Percentiles rank a stretch among this genome's conserved stretches.
Evolutionary conservation across 2,797 vertebrate genomes (phyloP).

Genomic region (Myripristis murdjan): DNA sequence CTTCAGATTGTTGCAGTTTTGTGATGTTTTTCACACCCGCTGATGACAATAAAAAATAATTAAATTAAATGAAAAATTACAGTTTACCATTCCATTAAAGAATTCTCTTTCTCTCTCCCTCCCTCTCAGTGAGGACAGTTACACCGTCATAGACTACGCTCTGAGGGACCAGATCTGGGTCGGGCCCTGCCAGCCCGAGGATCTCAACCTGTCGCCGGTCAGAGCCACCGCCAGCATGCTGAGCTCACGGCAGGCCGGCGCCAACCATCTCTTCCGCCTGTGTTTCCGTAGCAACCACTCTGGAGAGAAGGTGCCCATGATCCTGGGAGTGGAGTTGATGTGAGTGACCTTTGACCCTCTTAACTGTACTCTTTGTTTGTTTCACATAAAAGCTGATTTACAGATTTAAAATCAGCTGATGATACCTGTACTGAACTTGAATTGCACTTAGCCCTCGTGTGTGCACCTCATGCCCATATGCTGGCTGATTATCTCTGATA

Average conservation of each 20-base stretch:
- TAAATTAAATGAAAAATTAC: too few relatives aligned
- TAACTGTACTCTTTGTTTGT: conserved; percentile 4
- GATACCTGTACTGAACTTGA: too few relatives aligned
- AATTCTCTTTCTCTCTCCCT: conserved; percentile 1
- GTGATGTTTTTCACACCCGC: too few relatives aligned
- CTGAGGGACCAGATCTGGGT: conserved; percentile 93
- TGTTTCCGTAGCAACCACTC: conserved; percentile 91
- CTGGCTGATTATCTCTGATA: too few relatives aligned
- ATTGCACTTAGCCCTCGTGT: too few relatives aligned
- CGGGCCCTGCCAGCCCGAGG: conserved; percentile 85
- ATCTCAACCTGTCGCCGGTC: conserved; percentile 86
- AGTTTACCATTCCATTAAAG: too few relatives aligned
- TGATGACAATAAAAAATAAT: too few relatives aligned
- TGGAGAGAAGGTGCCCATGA: conserved; percentile 89
- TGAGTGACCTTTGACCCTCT: conserved; percentile 80
- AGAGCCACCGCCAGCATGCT: conserved; percentile 86
- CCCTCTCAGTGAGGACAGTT: conserved; percentile 92
- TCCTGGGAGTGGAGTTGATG: conserved; percentile 92
- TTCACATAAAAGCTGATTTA: conserved; percentile 4
- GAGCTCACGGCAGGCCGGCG: conserved; percentile 84
- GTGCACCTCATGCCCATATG: too few relatives aligned
- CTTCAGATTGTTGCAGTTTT: too few relatives aligned
- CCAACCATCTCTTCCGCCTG: conserved; percentile 90
- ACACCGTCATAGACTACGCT: conserved; percentile 93
- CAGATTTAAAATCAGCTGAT: background rate